phyloP scores from a whole-genome alignment of 2,888 invertebrate genomes.

The Melinaea marsaeus region DNA sequence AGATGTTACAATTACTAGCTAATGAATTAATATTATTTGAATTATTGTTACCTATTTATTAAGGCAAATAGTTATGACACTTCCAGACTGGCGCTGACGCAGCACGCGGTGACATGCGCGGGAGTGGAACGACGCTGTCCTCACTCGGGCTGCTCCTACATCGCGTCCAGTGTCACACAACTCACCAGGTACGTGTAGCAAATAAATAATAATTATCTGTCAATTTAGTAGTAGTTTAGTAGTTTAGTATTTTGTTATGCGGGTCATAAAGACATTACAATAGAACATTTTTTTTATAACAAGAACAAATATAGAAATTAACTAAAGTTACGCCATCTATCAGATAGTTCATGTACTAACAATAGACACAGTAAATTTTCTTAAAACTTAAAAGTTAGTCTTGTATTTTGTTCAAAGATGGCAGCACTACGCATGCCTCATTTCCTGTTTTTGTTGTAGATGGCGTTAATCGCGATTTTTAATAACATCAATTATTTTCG shows the following conservation, averaged over 20 bases:
- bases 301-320: too few species aligned
- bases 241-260: not conserved
- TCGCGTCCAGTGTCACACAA: conserved; percentile 49
- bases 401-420: conserved; percentile 6
- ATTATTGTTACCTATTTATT: too few species aligned
- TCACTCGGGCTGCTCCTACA: conserved; percentile 51
- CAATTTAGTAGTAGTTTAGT: too few species aligned
- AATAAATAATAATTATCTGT: not conserved
- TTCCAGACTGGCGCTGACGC: conserved; percentile 42
- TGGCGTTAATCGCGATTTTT: conserved; percentile 24
- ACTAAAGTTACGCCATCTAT: not conserved
- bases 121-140: conserved; percentile 45
- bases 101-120: conserved; percentile 39
- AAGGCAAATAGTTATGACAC: not conserved
- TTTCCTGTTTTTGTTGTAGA: conserved; percentile 27
- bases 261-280: too few species aligned
- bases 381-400: too few species aligned
- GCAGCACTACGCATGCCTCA: not conserved
- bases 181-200: conserved; percentile 47
- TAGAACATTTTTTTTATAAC: not conserved
- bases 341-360: not conserved
- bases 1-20: too few species aligned
- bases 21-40: too few species aligned
- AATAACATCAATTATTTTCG: conserved; percentile 15
- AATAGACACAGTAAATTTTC: not conserved